Base-by-base conservation (phyloP, 2,797 vertebrate genomes). In the Diglossa cyanea region DNA sequence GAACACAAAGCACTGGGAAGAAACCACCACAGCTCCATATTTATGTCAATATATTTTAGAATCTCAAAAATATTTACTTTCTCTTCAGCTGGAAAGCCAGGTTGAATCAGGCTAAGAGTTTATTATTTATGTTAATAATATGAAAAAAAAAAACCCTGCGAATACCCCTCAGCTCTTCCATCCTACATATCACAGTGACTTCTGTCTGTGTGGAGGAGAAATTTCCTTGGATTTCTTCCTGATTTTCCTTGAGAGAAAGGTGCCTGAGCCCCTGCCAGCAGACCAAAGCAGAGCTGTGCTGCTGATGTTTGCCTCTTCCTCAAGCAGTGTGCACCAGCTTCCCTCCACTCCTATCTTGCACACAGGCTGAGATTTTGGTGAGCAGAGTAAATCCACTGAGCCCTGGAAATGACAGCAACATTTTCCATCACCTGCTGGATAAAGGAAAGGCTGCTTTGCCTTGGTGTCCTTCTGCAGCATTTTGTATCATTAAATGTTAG, bases 221-320 rank as follows among this genome's bases (percentile, higher is more conserved):
- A 12, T 48, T 77, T 74, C 68, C 70, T 86, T 75, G 24, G 78
- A 72, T 81, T 94, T 83, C 21, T 70, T 68, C 66, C 47, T 81
- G 26, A 50, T 72, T 19, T 87, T 85, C 68, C 71, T 39, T 44
- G 61, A 90, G 54, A 71, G 37, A 57, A 86, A 68, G 47, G 53
- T 50, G 73, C 53, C 35, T n/a, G 47, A 57, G 70, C 19, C 72
- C 42, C 4, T 68, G 62, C 44, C 76, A 94, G 26, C 58, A 88
- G 65, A 71, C 30, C 61, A 88, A 42, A 74, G 90, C 88, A 88
- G 65, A 88, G 63, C 33, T 24, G 30, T 44, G 66, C 50, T 62
- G 80, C 50, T 74, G 66, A 2, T 42, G 15, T 1, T 2, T 7
- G 21, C 17, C 40, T 57, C 47, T 35, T 67, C 31, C 44, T 57